Evolutionary conservation across 2,888 invertebrate species (phyloP).

Genomic region (Amphimallon solstitiale): DNA sequence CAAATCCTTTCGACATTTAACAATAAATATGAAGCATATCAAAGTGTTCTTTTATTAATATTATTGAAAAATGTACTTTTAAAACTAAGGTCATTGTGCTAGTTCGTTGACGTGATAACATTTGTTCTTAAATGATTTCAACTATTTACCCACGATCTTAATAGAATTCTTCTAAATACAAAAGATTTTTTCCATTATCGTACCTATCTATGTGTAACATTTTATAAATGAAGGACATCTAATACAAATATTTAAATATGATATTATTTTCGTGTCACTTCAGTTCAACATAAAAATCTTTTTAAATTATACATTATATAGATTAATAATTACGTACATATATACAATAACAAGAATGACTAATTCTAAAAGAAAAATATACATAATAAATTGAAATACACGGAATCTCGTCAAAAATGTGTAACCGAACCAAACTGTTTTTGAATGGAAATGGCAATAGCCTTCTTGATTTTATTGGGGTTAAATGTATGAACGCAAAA

Average conservation of each 20-base stretch:
- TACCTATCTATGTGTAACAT: conserved; percentile 21
- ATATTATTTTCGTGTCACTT: conserved; percentile 10
- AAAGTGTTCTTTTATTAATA: not conserved
- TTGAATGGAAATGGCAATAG: no score
- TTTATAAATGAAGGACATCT: not conserved
- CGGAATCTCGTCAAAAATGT: no score
- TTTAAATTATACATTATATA: not conserved
- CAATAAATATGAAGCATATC: no score
- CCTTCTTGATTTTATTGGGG: no score
- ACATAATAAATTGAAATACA: no score
- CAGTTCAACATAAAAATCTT: conserved; percentile 20
- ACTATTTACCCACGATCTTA: conserved; percentile 3
- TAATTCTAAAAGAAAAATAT: not conserved
- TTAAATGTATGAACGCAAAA: no score
- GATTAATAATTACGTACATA: not conserved
- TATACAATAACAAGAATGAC: not conserved
- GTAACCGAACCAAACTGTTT: no score
- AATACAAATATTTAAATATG: conserved; percentile 24
- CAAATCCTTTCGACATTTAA: no score
- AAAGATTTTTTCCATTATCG: conserved; percentile 3
- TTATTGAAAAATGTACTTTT: not conserved
- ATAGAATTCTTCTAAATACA: conserved; percentile 12
- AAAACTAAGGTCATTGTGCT: conserved; percentile 5
- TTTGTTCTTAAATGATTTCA: not conserved
- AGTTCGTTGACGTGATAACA: not conserved